Base-by-base conservation (phyloP, 2,888 invertebrate species). In the Sarcophaga carnaria region DNA sequence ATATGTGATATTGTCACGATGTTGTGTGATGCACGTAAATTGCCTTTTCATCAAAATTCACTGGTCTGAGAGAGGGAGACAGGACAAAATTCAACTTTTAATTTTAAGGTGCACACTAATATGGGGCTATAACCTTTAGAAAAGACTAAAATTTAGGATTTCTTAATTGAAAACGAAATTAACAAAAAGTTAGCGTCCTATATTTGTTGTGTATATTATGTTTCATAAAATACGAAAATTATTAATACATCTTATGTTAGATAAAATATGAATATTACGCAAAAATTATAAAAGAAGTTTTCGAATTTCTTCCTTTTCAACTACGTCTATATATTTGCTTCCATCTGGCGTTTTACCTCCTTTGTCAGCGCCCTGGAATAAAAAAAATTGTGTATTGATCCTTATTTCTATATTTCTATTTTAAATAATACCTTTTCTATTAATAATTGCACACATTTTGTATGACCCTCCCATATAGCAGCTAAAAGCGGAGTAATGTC, bases 381-480 rank as follows among this genome's bases (percentile, higher is more conserved):
- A 64, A 14, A 14, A 11, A 6, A 10, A 5, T 45, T 64, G 2
- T 72, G n/a, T n/a, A 12, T 49, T 54, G 27, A 66, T 47, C n/a
- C 47, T 8, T 10, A 37, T 37, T 37, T 8, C 37, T 37, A 4
- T 2, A 37, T 37, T 37, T 8, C 37, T 37, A 37, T 37, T 37
- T 37, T 10, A 37, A 37, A 37, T 37, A 6, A 75, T 77, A 98
- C 98, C 94, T 97, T 96, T 93, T 97, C 96, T 87, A 99, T 93
- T 90, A 99, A 95, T 88, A 98, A 94, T 93, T 97, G 96, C 14
- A 99, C 99, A 94, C 98, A 98, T 87, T 96, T 96, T 77, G 96
- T 97, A 92, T 99, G 99, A 37, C 98, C 98, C 94, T 99, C 99
- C 97, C 98, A 99, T 91, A 99, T 97, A 82, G 99, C 99, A 89